phyloP scores from a whole-genome alignment of 37 sponge, comb jelly and placozoan species.

The Tethya wilhelma region DNA sequence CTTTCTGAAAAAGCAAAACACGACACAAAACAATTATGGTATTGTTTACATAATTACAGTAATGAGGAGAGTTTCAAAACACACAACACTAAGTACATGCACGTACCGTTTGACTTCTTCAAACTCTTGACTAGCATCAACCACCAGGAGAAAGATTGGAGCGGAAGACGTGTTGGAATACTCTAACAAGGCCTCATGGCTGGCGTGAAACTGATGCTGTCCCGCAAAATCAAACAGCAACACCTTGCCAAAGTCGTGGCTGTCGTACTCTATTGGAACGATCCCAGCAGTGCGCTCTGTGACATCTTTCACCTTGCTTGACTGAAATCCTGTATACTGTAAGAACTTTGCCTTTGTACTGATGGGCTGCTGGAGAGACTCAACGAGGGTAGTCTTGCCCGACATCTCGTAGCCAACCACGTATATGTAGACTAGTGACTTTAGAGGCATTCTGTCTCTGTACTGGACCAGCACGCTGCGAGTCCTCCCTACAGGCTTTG shows the following conservation, averaged over 20 bases:
- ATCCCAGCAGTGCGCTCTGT: conserved; percentile 44
- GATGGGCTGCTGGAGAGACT: conserved; percentile 21
- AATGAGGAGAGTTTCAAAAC: not conserved
- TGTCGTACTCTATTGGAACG: conserved; percentile 35
- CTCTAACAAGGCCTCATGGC: conserved; percentile 57
- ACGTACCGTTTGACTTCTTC: conserved; percentile 23
- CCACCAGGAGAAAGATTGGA: conserved; percentile 52
- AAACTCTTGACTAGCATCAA: conserved; percentile 27
- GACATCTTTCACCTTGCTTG: not conserved
- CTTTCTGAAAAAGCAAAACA: not conserved
- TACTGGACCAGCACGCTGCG: conserved; percentile 1
- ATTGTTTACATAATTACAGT: too few species aligned
- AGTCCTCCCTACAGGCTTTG: conserved; percentile 8
- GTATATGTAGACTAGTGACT: conserved; percentile 29
- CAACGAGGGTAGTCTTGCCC: conserved; percentile 67
- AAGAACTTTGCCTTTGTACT: not conserved
- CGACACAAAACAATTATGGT: not conserved
- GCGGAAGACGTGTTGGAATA: conserved; percentile 24
- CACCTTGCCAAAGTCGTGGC: conserved; percentile 48
- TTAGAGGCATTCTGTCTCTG: not conserved
- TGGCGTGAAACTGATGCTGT: conserved; percentile 53
- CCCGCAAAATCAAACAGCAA: conserved; percentile 69
- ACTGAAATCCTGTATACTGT: too few species aligned
- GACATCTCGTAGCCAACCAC: conserved; percentile 44
- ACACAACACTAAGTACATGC: not conserved